These are phyloP conservation scores for Serranochromis macrocephalus DNA, from an alignment of 2,113 vertebrate genomes.

Conservation along the genomic window DNA sequence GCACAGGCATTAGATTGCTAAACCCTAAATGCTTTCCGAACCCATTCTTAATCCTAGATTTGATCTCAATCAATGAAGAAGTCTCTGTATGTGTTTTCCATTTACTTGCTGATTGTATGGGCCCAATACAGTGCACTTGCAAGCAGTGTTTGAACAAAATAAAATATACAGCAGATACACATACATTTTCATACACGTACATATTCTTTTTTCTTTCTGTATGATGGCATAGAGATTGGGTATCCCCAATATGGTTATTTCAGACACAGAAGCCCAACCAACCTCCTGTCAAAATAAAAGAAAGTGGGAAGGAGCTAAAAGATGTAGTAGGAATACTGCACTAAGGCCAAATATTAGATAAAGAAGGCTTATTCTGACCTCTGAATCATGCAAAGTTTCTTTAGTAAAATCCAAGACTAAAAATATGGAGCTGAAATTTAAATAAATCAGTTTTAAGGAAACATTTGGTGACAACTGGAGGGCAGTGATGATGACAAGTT, in stretches of 20 bases:
- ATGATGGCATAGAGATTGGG: neutral
- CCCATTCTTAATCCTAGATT: neutral
- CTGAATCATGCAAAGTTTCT: neutral
- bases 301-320: neutral
- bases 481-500: neutral
- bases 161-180: neutral
- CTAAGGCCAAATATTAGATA: neutral
- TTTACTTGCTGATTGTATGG: neutral
- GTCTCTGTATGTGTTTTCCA: neutral
- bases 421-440: neutral
- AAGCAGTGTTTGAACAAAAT: neutral
- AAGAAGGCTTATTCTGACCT: neutral
- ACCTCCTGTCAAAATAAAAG: neutral
- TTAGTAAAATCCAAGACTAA: neutral
- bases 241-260: neutral
- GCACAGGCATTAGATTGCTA: neutral
- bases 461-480: neutral
- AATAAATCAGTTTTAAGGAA: neutral
- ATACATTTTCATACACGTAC: neutral
- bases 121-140: neutral
- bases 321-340: neutral
- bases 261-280: neutral
- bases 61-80: neutral
- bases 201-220: neutral
- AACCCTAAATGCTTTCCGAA: neutral